Percentiles rank a stretch among this genome's conserved stretches.
Evolutionary conservation across 2,113 vertebrate genomes (phyloP).

Genomic region (Eudorcas thomsonii): DNA sequence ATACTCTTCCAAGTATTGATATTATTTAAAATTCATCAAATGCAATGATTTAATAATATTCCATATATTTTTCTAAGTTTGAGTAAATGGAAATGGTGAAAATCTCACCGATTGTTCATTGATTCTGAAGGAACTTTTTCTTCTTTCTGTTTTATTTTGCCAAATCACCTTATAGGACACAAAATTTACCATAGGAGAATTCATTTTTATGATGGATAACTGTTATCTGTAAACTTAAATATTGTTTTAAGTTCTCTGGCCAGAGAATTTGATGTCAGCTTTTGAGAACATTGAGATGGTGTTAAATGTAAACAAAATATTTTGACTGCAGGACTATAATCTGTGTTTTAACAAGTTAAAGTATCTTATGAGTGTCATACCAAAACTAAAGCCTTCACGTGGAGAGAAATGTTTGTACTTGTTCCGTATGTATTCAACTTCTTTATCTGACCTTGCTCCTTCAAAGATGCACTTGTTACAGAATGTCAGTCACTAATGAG

Average conservation of each 20-base stretch:
- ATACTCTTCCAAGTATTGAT: background rate
- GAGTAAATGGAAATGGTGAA: background rate
- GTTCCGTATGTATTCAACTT: constrained; percentile 70
- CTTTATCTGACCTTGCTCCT: constrained; percentile 83
- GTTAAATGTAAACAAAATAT: background rate
- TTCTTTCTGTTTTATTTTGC: background rate
- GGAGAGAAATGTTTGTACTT: constrained; percentile 65
- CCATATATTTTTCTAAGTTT: background rate
- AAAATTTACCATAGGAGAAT: background rate
- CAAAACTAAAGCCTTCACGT: background rate
- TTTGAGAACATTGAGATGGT: background rate
- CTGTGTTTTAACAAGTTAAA: background rate
- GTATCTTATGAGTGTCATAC: background rate
- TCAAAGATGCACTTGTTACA: constrained; percentile 83
- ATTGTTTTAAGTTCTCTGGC: background rate
- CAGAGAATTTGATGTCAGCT: background rate
- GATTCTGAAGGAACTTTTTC: background rate
- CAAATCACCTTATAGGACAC: background rate
- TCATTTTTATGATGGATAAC: background rate
- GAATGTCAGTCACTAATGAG: constrained; percentile 90
- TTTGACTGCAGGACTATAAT: background rate
- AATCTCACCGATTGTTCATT: background rate
- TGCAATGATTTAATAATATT: background rate
- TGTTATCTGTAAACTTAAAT: background rate
- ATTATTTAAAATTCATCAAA: background rate